phyloP scores from a whole-genome alignment of 2,888 invertebrate genomes.

The Athrips mouffetella region DNA sequence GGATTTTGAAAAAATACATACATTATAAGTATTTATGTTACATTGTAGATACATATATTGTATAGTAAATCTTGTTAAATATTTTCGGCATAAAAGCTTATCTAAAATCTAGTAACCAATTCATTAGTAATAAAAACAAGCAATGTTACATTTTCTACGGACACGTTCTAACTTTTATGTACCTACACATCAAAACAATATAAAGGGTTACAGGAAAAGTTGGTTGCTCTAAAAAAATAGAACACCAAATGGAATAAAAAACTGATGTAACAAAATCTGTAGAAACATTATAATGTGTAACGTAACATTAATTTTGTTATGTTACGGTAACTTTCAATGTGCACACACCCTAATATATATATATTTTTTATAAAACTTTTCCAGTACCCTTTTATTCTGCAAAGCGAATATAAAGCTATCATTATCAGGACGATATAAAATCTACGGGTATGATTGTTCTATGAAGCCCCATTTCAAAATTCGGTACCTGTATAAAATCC shows the following conservation, averaged over 20 bases:
- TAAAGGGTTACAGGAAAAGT: conserved; percentile 43
- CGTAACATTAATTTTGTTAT: no score
- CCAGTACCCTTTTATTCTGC: conserved; percentile 31
- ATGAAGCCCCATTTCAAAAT: conserved; percentile 59
- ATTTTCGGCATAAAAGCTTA: conserved; percentile 28
- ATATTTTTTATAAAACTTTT: conserved; percentile 26
- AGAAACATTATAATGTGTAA: no score
- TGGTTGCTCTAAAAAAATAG: neutral
- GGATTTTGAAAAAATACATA: conserved; percentile 9
- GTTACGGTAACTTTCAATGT: neutral
- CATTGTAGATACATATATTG: conserved; percentile 15
- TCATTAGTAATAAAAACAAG: conserved; percentile 23
- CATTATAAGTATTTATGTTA: conserved; percentile 3
- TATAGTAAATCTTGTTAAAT: conserved; percentile 16
- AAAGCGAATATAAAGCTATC: conserved; percentile 39
- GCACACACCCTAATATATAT: no score
- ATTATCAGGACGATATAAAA: conserved; percentile 19
- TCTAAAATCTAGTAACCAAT: conserved; percentile 24
- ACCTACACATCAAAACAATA: conserved; percentile 32
- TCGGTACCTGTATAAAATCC: conserved; percentile 66
- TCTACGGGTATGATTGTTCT: conserved; percentile 26
- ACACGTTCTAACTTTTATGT: conserved; percentile 29
- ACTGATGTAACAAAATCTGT: no score
- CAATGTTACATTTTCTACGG: conserved; percentile 33
- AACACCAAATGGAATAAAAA: neutral